phyloP scores from a whole-genome alignment of 2,113 vertebrate genomes.

The Corydoras maculifer region DNA sequence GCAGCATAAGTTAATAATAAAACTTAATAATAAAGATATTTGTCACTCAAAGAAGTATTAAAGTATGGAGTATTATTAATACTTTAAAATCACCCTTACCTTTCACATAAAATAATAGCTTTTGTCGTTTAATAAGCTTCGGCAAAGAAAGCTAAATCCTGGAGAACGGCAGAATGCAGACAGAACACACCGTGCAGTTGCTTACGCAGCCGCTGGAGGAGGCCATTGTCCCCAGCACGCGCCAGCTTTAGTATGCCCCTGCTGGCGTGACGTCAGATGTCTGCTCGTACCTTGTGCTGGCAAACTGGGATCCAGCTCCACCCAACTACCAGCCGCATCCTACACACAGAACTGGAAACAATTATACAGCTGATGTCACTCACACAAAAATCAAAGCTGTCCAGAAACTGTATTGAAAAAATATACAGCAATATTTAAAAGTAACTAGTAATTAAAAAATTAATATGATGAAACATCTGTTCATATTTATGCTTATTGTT shows the following conservation, averaged over 20 bases:
- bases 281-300: too few relatives aligned
- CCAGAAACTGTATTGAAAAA: too few relatives aligned
- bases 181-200: constrained; percentile 4
- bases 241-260: constrained; percentile 10
- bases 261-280: constrained; percentile 12
- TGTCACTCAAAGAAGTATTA: neutral
- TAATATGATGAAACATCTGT: too few relatives aligned
- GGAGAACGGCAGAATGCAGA: neutral
- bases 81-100: constrained; percentile 8
- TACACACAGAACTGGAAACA: neutral
- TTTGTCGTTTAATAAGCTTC: neutral
- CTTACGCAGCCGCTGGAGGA: constrained; percentile 23
- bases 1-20: too few relatives aligned
- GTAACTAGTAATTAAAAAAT: too few relatives aligned
- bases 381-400: too few relatives aligned
- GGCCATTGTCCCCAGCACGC: neutral
- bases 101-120: neutral
- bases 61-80: neutral
- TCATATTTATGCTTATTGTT: too few relatives aligned
- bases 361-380: neutral
- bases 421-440: too few relatives aligned
- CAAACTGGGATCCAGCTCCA: too few relatives aligned
- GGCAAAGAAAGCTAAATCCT: neutral
- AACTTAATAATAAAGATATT: neutral
- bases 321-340: neutral